Base-by-base conservation (phyloP, 2,113 vertebrate genomes). In the Bostrychus sinensis region DNA sequence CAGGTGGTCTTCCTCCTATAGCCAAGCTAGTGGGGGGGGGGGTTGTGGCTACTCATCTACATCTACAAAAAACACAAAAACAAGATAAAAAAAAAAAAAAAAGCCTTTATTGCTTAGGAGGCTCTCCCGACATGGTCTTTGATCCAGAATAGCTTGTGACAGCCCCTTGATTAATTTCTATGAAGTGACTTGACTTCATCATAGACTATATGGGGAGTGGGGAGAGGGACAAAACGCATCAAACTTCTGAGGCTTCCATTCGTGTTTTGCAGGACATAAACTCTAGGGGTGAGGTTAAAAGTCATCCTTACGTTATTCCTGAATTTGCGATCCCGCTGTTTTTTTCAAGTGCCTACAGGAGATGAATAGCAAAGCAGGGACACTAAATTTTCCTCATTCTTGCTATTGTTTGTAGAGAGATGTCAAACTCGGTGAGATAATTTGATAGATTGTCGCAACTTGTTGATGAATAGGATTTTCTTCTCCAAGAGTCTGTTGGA, bases 1-100 rank as follows among this genome's bases (percentile, higher is more conserved):
- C 82, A 86, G 74, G 76, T 86, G 84, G 68, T 84, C 63, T 72
- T 74, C 65, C 63, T 75, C 65, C 63, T 78, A 77, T 80, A 65
- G 61, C 60, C 36, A 39, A 37, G 25, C 48, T 30, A 32, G 36
- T 23, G 60, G 56, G 51, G 60, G 72, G 62, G 53, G 56, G 63
- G 30, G 34, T 32, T 55, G 50, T 62, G 59, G 45, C 34, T 46
- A 48, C 54, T 55, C 37, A 56, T 59, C 58, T 71, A 82, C 3
- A 48, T 55, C 22, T 19, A 64, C 54, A 61, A 41, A 65, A 0
- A 55, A 26, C 72, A 68, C 55, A 78, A 62, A 54, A 70, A 48
- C 23, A 36, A 11, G 30, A 67, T 54, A 22, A 67, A 80, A 56
- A 78, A 36, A 11, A 30, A 67, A 50, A 22, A 67, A 80, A 56